phyloP scores from a whole-genome alignment of 1,140 invertebrate species.

The Aphidius ervi region DNA sequence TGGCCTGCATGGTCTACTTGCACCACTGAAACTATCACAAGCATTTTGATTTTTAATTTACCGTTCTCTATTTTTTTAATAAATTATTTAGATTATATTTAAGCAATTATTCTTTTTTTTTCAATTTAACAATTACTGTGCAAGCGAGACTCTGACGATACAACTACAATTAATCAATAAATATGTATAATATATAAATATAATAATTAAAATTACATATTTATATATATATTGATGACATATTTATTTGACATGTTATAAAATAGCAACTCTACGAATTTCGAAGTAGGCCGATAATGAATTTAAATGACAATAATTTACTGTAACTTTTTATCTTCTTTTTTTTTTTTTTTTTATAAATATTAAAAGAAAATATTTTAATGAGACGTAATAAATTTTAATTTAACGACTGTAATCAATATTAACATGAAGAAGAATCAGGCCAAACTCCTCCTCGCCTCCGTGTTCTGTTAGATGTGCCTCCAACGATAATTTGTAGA shows the following conservation, averaged over 20 bases:
- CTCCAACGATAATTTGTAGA: conserved; percentile 34
- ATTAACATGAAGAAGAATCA: conserved; percentile 21
- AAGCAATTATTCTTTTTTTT: conserved; percentile 16
- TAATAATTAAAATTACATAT: neutral
- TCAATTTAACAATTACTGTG: conserved; percentile 5
- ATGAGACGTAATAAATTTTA: too few relatives aligned
- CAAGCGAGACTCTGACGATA: conserved; percentile 8
- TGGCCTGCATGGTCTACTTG: conserved; percentile 53
- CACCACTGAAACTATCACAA: conserved; percentile 53
- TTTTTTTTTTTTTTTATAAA: conserved; percentile 14
- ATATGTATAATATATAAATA: conserved; percentile 14
- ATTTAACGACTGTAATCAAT: neutral
- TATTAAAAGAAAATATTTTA: conserved; percentile 22
- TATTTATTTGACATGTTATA: conserved; percentile 10
- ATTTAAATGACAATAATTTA: conserved; percentile 6
- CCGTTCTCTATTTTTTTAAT: conserved; percentile 18
- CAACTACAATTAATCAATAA: conserved; percentile 4
- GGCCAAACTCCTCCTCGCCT: conserved; percentile 45
- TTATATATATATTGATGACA: conserved; percentile 3
- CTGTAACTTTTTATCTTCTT: conserved; percentile 12
- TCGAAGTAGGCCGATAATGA: conserved; percentile 27
- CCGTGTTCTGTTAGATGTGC: conserved; percentile 24
- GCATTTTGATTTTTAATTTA: conserved; percentile 48
- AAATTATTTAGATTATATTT: conserved; percentile 7
- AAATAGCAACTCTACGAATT: conserved; percentile 31